Evolutionary conservation across 2,888 invertebrate genomes (phyloP).

Genomic region (Limnephilus auricula): DNA sequence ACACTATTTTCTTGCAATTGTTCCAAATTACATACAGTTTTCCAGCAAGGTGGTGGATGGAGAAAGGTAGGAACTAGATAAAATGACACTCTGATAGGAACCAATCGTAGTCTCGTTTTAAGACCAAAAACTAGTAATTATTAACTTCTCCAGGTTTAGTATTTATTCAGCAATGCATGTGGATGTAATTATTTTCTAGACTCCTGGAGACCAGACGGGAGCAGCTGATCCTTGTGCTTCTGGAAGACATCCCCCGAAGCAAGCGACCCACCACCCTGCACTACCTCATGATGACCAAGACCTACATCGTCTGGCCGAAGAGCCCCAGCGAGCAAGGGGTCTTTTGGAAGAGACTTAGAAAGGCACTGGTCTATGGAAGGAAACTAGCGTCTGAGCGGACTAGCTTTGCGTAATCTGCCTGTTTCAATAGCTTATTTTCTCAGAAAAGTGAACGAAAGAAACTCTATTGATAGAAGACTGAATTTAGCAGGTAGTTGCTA

Average conservation of each 20-base stretch:
- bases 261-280: conserved; percentile 81
- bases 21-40: no score
- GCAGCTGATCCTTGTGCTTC: conserved; percentile 80
- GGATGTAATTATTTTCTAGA: conserved; percentile 69
- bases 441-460: not conserved
- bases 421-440: not conserved
- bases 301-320: conserved; percentile 83
- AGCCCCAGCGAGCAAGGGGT: conserved; percentile 69
- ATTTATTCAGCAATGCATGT: no score
- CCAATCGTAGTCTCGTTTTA: no score
- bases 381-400: conserved; percentile 34
- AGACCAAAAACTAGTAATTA: no score
- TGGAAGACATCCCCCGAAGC: conserved; percentile 81
- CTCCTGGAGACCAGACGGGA: conserved; percentile 80
- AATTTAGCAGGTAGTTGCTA: not conserved
- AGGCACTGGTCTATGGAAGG: conserved; percentile 70
- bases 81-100: no score
- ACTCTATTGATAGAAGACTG: not conserved
- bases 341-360: conserved; percentile 76
- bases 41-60: no score
- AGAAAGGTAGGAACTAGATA: no score
- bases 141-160: no score
- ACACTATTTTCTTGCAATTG: no score
- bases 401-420: conserved; percentile 61
- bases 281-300: conserved; percentile 83